Base-by-base conservation (phyloP, 2,113 vertebrate genomes). In the Elachura formosa region DNA sequence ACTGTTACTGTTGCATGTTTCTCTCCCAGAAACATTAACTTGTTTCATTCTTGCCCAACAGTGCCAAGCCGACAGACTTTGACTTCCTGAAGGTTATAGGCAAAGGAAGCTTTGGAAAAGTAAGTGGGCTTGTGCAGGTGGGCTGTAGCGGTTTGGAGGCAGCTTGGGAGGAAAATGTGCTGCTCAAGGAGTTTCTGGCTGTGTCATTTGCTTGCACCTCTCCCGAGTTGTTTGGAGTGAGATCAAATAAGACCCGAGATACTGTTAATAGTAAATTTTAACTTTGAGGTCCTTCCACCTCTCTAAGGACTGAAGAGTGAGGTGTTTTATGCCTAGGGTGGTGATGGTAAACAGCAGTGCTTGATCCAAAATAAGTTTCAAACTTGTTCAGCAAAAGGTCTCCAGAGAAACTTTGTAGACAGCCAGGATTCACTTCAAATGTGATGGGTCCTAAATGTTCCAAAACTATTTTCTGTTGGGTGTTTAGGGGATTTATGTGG, bases 1-100 rank as follows among this genome's bases (percentile, higher is more conserved):
- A 24, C 24, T 12, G 59, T 46, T 66, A 58, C 78, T 69, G 36
- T 49, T 80, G 67, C 13, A 0, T 31, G 33, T 77, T 86, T 90
- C 40, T 77, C 83, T 94, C 77, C 19, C 63, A 80, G 82, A 86
- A 90, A 90, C 63, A 80, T 87, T 96, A 94, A 92, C 90, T 81
- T n/a, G 52, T 28, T 92, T 74, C n/a, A 6, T 93, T 85, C 59
- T 95, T 91, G 63, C 84, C 82, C n/a, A 72, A 91, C 95, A 98
- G 98, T 95, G 98, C 98, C 94, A 97, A 97, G 80, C 98, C 98
- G 79, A 98, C 98, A 11, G 98, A 98, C 94, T 98, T 98, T 73
- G 98, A 98, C 76, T 98, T 98, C 93, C 97, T 98, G 94, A 98
- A 97, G 92, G 96, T 98, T 91, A 98, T 98, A 90, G 98, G 98